Percentiles rank a stretch among this genome's conserved stretches.
phyloP scores from a whole-genome alignment of 2,113 vertebrate genomes.

The Rhynchopsitta pachyrhyncha region DNA sequence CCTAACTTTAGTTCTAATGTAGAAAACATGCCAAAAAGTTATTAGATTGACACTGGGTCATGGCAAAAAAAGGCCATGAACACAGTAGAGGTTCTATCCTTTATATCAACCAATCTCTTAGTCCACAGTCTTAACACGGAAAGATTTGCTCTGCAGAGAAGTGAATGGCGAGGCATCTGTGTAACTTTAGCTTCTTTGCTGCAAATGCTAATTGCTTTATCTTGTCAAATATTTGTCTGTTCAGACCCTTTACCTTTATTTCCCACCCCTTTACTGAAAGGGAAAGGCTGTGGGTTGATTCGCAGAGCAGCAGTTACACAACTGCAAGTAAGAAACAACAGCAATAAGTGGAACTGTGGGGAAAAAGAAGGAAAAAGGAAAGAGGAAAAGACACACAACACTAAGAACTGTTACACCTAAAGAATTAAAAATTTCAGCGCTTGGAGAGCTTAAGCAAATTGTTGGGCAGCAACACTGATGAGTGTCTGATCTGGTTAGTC shows the following conservation, averaged over 20 bases:
- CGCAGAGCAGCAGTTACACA: background rate
- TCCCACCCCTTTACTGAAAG: background rate
- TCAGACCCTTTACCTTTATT: background rate
- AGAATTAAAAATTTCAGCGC: background rate
- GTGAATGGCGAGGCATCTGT: background rate
- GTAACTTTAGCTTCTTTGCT: background rate
- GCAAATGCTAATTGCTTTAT: background rate
- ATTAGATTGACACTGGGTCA: background rate
- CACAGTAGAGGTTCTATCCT: background rate
- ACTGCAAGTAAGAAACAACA: background rate
- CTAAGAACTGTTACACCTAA: background rate
- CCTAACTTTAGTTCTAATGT: background rate
- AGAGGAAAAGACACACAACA: background rate
- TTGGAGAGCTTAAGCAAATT: background rate
- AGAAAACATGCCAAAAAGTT: background rate
- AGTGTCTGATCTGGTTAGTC: background rate
- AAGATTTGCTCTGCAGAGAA: background rate
- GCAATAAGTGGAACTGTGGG: background rate
- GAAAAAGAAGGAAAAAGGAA: rapidly evolving
- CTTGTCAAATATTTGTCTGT: background rate
- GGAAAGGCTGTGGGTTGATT: background rate
- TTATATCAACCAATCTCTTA: background rate
- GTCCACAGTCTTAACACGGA: background rate
- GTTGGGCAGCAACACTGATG: background rate
- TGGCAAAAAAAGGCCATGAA: background rate